phyloP scores from a whole-genome alignment of 2,888 invertebrate species.

The Mythimna albipuncta region DNA sequence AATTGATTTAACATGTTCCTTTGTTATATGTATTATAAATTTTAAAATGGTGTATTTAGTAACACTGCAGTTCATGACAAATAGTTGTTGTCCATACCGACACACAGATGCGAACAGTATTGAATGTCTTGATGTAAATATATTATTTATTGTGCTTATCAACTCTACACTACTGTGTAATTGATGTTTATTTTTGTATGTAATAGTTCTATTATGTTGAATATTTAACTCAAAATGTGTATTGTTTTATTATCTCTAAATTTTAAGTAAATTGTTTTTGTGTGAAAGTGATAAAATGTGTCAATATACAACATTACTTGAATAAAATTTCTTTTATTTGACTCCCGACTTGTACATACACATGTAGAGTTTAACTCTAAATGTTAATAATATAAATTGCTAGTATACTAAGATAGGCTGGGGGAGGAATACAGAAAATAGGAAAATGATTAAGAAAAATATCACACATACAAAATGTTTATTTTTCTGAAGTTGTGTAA shows the following conservation, averaged over 20 bases:
- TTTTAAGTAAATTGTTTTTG: constrained; percentile 88
- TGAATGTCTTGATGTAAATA: constrained; percentile 55
- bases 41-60: constrained; percentile 29
- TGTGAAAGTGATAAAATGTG: constrained; percentile 88
- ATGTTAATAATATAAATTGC: constrained; percentile 5
- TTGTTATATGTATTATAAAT: constrained; percentile 40
- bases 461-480: constrained; percentile 91
- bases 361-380: neutral
- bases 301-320: constrained; percentile 89
- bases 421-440: constrained; percentile 66
- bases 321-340: constrained; percentile 78
- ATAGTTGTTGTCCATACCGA: constrained; percentile 24
- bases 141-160: constrained; percentile 65
- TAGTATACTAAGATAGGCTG: constrained; percentile 22
- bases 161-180: constrained; percentile 70
- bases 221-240: constrained; percentile 84
- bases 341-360: constrained; percentile 19
- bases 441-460: constrained; percentile 82
- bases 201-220: constrained; percentile 87
- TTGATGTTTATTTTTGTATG: constrained; percentile 83
- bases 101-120: constrained; percentile 47
- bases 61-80: constrained; percentile 41
- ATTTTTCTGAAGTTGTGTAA: constrained; percentile 90
- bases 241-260: constrained; percentile 85
- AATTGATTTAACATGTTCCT: constrained; percentile 57